A percentile compares a stretch with the other conserved stretches of the same genome.
Conservation (phyloP, 2,888 invertebrate species). For the Latheticus oryzae region DNA sequence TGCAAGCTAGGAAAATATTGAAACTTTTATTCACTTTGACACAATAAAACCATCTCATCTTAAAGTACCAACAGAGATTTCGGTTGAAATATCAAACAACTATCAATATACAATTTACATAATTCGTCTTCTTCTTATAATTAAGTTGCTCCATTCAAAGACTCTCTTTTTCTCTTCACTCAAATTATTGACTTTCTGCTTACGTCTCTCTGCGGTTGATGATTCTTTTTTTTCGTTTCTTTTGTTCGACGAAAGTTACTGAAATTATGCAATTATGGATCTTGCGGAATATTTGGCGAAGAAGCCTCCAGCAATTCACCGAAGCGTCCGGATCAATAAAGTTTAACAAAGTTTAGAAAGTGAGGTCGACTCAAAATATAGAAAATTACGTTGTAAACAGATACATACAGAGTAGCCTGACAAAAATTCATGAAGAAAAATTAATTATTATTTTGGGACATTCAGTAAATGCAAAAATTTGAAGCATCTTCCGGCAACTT, state of each 20-base stretch:
- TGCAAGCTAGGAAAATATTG: slow-evolving; percentile 18
- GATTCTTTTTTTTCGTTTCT: background rate
- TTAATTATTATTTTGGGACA: too few species aligned
- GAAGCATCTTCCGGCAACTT: slow-evolving; percentile 27
- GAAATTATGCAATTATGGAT: slow-evolving; percentile 15
- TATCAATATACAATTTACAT: too few species aligned
- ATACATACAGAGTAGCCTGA: too few species aligned
- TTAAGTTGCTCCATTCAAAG: too few species aligned
- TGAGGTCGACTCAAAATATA: slow-evolving; percentile 19
- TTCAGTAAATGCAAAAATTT: slow-evolving; percentile 26
- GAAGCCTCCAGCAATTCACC: slow-evolving; percentile 9
- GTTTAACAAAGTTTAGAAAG: slow-evolving; percentile 29
- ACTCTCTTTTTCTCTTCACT: too few species aligned
- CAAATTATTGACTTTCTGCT: too few species aligned
- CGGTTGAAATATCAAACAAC: too few species aligned
- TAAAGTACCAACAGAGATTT: too few species aligned
- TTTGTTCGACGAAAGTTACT: background rate
- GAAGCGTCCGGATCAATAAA: slow-evolving; percentile 26
- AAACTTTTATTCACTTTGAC: slow-evolving; percentile 22
- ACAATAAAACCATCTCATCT: slow-evolving; percentile 21
- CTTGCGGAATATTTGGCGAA: slow-evolving; percentile 15
- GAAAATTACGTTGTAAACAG: slow-evolving; percentile 33
- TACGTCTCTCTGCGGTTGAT: too few species aligned
- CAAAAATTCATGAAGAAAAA: too few species aligned
- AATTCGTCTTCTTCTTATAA: too few species aligned